These are phyloP conservation scores for Ctenopoma multispine DNA, from an alignment of 2,797 vertebrate species.

Conservation along the genomic window DNA sequence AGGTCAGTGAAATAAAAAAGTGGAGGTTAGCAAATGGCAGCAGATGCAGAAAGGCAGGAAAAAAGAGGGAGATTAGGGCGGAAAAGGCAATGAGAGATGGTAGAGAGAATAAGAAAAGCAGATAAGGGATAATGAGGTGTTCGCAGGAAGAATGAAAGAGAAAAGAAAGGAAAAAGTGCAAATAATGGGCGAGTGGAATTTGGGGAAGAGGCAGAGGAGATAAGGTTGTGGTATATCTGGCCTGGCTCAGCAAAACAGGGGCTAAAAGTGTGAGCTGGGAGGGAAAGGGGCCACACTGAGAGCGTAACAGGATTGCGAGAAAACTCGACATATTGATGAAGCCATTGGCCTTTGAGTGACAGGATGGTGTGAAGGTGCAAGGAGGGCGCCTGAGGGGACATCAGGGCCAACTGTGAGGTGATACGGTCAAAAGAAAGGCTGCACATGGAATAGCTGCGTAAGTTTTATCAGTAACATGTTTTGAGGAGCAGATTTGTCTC, in stretches of 20 bases:
- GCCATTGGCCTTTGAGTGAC: slow-evolving; percentile 46
- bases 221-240: slow-evolving; percentile 42
- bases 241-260: slow-evolving; percentile 45
- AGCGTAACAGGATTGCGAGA: slow-evolving; percentile 35
- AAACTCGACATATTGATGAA: slow-evolving; percentile 33
- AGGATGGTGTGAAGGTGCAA: slow-evolving; percentile 4
- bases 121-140: slow-evolving; percentile 79
- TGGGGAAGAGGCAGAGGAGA: slow-evolving; percentile 53
- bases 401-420: not conserved
- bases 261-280: slow-evolving; percentile 22
- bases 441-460: not conserved
- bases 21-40: slow-evolving; percentile 51
- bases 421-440: not conserved
- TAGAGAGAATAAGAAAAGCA: slow-evolving; percentile 60
- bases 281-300: slow-evolving; percentile 26
- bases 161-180: slow-evolving; percentile 42
- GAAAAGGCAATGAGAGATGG: slow-evolving; percentile 60
- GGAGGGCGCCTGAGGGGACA: not conserved
- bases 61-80: slow-evolving; percentile 52
- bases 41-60: slow-evolving; percentile 50
- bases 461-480: not conserved
- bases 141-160: slow-evolving; percentile 51
- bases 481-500: not conserved
- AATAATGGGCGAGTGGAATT: slow-evolving; percentile 61
- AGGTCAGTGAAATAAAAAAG: slow-evolving; percentile 45